Base-by-base conservation (phyloP, 2,888 invertebrate genomes). In the Callinectes sapidus region DNA sequence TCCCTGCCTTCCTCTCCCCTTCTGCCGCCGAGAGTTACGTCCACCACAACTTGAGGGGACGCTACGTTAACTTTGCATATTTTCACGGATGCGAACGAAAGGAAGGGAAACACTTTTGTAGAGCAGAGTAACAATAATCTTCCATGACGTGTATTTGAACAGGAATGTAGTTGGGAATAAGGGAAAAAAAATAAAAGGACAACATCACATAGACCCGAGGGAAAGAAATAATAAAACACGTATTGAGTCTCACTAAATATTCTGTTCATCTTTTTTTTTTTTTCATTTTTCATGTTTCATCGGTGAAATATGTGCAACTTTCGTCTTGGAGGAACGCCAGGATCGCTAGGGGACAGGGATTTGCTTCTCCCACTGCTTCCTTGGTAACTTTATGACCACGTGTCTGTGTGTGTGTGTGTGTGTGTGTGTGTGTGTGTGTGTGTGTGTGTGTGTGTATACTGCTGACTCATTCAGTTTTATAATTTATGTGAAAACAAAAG, bases 371-470 rank as follows among this genome's bases (percentile, higher is more conserved):
- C 35, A 13, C 81, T 81, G 18, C 81, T 81, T 35, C 32, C 81
- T 81, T 35, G 32, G 81, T 81, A 81, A 81, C 81, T 81, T 81
- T 81, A 81, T 81, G 81, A 81, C 35, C 35, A 61, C 88, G 88
- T 88, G 88, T 88, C 55, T 88, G 55, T 88, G 88, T 88, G 88
- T 88, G 88, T 88, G 87, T 87, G 87, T 87, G 87, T 87, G 87
- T 87, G 87, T 87, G 87, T 88, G 88, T 88, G 88, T 88, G 88
- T 88, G 88, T 88, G 88, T 88, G 55, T 88, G 88, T 88, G 88
- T 88, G 88, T 88, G 61, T 88, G 88, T 88, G 88, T 88, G 88
- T 88, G 88, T 88, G 88, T 61, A 54, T 28, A 32, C 35, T 81
- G 35, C 13, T 81, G 35, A 32, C 35, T 81, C 32, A 28, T 35